Evolutionary conservation across 2,888 invertebrate genomes (phyloP).

Genomic region (Noctua comes): DNA sequence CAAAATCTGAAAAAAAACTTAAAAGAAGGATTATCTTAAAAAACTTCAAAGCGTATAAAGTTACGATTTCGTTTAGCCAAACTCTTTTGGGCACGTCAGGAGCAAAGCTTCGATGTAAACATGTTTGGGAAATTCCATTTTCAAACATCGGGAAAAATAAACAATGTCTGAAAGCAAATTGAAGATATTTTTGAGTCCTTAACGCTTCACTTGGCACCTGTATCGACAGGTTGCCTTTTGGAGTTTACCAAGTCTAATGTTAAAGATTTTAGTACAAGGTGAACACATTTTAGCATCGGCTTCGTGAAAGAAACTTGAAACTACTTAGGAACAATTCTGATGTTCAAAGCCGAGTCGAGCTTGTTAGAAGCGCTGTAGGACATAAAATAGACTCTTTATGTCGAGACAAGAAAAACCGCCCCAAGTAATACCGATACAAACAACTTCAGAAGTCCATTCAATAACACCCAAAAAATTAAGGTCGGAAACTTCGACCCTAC

Average conservation of each 20-base stretch:
- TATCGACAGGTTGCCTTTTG: conserved; percentile 46
- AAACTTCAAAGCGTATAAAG: conserved; percentile 59
- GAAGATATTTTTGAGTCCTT: conserved; percentile 60
- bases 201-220: conserved; percentile 57
- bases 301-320: conserved; percentile 29
- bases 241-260: conserved; percentile 30
- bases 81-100: conserved; percentile 59
- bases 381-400: conserved; percentile 36
- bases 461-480: conserved; percentile 44
- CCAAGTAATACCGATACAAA: conserved; percentile 38
- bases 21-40: conserved; percentile 42
- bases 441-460: conserved; percentile 40
- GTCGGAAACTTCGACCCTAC: conserved; percentile 35
- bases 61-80: conserved; percentile 53
- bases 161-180: conserved; percentile 56
- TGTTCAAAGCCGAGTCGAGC: conserved; percentile 11
- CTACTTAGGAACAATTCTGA: conserved; percentile 24
- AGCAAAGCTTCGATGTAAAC: conserved; percentile 64
- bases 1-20: conserved; percentile 30
- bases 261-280: conserved; percentile 36
- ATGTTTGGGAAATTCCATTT: conserved; percentile 64
- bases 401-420: conserved; percentile 22
- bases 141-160: conserved; percentile 57
- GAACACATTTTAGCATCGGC: conserved; percentile 23
- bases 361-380: conserved; percentile 9